Percentiles rank a stretch among this genome's conserved stretches.
These are phyloP conservation scores for Notothenia coriiceps DNA, from an alignment of 2,113 vertebrate genomes.

Conservation along the genomic window DNA sequence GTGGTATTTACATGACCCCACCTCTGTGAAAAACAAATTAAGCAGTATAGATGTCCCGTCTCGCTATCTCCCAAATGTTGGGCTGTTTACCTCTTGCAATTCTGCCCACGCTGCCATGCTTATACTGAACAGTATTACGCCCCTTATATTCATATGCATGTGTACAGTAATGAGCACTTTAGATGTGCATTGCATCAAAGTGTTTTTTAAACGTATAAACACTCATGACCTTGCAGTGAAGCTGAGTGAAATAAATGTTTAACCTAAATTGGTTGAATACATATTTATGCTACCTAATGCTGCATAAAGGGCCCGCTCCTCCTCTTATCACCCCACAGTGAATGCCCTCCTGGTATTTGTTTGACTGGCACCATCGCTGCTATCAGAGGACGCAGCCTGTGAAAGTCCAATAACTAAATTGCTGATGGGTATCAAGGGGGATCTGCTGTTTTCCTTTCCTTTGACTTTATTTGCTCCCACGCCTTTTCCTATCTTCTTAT, in stretches of 20 bases:
- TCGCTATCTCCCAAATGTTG: constrained; percentile 42
- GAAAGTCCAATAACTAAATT: constrained; percentile 63
- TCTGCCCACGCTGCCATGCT: constrained; percentile 50
- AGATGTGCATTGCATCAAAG: constrained; percentile 23
- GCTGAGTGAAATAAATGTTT: constrained; percentile 8
- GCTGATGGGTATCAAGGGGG: constrained; percentile 68
- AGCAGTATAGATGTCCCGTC: constrained; percentile 46
- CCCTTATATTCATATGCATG: constrained; percentile 49
- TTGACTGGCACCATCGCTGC: constrained; percentile 55
- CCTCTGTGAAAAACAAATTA: constrained; percentile 74
- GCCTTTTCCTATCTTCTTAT: constrained; percentile 42
- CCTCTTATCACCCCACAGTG: constrained; percentile 45
- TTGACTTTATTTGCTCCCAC: constrained; percentile 64
- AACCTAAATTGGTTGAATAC: constrained; percentile 11
- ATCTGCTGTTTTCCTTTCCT: constrained; percentile 43
- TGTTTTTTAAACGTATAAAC: constrained; percentile 1
- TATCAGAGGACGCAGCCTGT: constrained; percentile 58
- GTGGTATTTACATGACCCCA: constrained; percentile 40
- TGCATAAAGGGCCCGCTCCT: constrained; percentile 34
- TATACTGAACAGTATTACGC: constrained; percentile 28
- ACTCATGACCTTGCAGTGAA: constrained; percentile 28
- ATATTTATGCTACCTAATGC: constrained; percentile 30
- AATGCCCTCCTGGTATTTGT: constrained; percentile 58
- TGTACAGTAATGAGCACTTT: constrained; percentile 48
- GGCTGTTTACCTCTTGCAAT: constrained; percentile 48